Conservation (phyloP, 2,113 vertebrate species). For the Macquaria ambigua region DNA sequence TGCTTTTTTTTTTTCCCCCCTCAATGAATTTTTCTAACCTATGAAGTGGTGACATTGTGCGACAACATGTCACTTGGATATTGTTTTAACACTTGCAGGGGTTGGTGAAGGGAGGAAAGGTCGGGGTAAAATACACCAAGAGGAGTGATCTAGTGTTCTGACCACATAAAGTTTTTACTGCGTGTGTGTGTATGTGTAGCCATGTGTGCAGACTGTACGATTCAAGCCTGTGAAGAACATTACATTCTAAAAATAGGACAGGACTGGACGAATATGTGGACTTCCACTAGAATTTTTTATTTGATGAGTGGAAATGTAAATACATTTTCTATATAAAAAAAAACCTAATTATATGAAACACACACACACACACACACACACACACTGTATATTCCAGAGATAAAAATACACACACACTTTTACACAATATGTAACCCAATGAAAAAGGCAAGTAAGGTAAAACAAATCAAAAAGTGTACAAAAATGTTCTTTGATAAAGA, state of each 20-base stretch:
- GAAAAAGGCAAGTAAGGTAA: constrained; percentile 11
- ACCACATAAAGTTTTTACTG: constrained; percentile 14
- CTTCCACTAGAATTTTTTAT: background rate
- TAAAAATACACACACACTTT: constrained; percentile 4
- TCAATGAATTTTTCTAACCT: constrained; percentile 61
- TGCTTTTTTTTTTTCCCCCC: background rate
- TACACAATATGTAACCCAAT: constrained; percentile 4
- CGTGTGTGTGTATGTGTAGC: background rate
- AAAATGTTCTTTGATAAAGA: constrained; percentile 27
- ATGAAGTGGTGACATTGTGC: constrained; percentile 61
- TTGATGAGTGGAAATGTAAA: constrained; percentile 25
- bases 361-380: background rate
- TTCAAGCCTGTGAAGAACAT: background rate
- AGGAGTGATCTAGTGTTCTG: constrained; percentile 37
- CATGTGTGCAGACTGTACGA: background rate
- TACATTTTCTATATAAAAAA: background rate
- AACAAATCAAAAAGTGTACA: constrained; percentile 26
- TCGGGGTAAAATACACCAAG: constrained; percentile 38
- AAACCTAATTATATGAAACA: background rate
- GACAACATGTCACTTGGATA: constrained; percentile 62
- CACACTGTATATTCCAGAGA: background rate
- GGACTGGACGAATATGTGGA: background rate
- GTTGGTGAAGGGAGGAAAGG: constrained; percentile 48
- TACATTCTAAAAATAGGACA: constrained; percentile 38
- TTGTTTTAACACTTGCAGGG: constrained; percentile 67